Evolutionary conservation across 2,113 vertebrate genomes (phyloP), one percentile per base, ranked within the genome.

Genomic region (Upupa epops): DNA sequence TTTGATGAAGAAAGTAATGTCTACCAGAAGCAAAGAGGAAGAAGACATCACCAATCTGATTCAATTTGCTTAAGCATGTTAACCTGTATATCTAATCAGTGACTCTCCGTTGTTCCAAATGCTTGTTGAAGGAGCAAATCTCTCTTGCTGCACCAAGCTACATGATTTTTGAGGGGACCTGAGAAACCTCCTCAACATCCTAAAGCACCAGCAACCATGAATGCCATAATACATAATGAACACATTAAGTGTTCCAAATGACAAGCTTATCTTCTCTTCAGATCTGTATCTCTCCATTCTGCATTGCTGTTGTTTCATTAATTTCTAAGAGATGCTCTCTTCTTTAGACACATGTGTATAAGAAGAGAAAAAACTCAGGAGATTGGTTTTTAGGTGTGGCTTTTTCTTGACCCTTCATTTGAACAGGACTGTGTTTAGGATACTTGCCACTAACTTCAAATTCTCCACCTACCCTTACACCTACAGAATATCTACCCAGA

Each of bases 271-370:
- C 26, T 40, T 19, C 9, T 32, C 8, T 40, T 71, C 36, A 34
- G 17, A 11, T 11, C 7, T 20, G 2, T 11, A 10, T n/a, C 18
- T 20, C 13, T 6, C 17, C 22, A 2, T 1, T 52, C 15, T 60
- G 24, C 14, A 16, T 17, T 34, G 20, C 5, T 29, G 9, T 2
- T 2, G 3, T 48, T 83, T 72, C n/a, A 17, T 14, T 80, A 2
- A 29, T 65, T 85, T 83, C 25, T 32, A 20, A 2, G 5, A 31
- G 4, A 17, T 5, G 36, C 10, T 14, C 15, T 58, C 19, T 29
- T 48, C 20, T 48, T 72, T 1, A 52, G 15, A 22, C 4, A 5
- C 17, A 32, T 1, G 2, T 8, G 32, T 83, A 68, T 63, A 64
- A 9, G 8, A 17, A 31, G 25, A 8, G 18, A 10, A 42, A 84